Base-by-base conservation (phyloP, 2,113 vertebrate species). In the Falco punctatus region DNA sequence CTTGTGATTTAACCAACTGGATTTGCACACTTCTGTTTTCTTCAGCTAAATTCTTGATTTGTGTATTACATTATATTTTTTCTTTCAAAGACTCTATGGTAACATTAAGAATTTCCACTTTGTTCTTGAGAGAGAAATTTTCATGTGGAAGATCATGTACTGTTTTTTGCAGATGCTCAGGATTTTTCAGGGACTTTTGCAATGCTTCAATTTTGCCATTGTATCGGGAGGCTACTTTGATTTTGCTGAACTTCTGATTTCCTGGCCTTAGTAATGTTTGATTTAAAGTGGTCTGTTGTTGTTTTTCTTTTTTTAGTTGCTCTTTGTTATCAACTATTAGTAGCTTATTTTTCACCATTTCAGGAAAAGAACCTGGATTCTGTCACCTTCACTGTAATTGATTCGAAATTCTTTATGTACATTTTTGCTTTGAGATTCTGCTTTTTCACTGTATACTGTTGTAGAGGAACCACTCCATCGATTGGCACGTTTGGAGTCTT, bases 171-270 rank as follows among this genome's bases (percentile, higher is more conserved):
- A 58, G 23, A 46, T 86, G 70, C 57, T 94, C 54, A 61, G 91
- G 95, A 66, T 97, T 94, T 92, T 94, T 97, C 33, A 96, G 81
- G 67, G 96, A 97, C 74, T 90, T 96, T 38, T 97, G 95, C 78
- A 96, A 77, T 27, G 88, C 93, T 65, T 96, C 94, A 40, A 65
- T 92, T 94, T 97, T 96, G 90, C 95, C 67, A 49, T 80, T 61
- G 48, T 86, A 92, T 44, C 96, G 91, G 51, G 92, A 89, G 38
- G 86, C 48, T 48, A 87, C 86, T 48, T 81, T 87, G 66, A 86
- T 74, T 91, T 89, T 72, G 62, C 62, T 51, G 64, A 90, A 49
- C 32, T 95, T 96, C 71, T 97, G 75, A 71, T 83, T 87, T 88
- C 94, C 88, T 48, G 13, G 30, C 19, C 82, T 52, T 59, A 30